Percentiles rank a stretch among this genome's conserved stretches.
These are phyloP conservation scores for Steatornis caripensis DNA, from an alignment of 2,113 vertebrate species.

Conservation along the genomic window DNA sequence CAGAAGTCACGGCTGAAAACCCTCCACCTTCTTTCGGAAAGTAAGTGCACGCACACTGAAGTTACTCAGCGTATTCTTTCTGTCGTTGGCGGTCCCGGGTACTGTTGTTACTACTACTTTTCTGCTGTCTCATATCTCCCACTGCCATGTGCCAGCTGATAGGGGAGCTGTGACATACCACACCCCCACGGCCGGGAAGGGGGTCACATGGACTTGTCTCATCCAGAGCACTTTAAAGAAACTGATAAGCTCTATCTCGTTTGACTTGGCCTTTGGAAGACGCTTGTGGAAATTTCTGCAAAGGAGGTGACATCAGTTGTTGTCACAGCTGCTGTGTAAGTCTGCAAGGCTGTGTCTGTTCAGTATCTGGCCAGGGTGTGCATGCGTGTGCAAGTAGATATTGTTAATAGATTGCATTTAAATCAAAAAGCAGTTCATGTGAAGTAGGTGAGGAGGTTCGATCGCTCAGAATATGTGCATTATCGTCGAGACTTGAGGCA, in stretches of 20 bases:
- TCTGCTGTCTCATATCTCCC: conserved; percentile 66
- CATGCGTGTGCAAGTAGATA: not conserved
- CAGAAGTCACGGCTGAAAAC: not conserved
- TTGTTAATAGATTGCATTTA: conserved; percentile 9
- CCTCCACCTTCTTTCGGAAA: conserved; percentile 15
- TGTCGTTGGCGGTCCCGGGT: not conserved
- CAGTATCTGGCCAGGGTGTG: not conserved
- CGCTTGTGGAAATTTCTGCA: conserved; percentile 62
- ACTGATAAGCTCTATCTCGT: conserved; percentile 64
- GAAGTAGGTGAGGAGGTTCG: not conserved
- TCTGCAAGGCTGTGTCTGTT: not conserved
- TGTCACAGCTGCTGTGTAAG: conserved; percentile 62
- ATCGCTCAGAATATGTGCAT: not conserved
- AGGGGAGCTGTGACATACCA: conserved; percentile 61
- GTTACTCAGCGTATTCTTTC: conserved; percentile 13
- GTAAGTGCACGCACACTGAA: not conserved
- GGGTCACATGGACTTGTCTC: conserved; percentile 41
- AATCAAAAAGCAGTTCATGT: not conserved
- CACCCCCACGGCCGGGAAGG: conserved; percentile 15
- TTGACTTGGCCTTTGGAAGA: conserved; percentile 65
- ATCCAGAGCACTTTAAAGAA: conserved; percentile 56
- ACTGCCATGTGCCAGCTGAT: conserved; percentile 56
- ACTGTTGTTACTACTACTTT: conserved; percentile 25
- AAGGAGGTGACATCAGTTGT: conserved; percentile 69
- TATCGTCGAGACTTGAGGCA: not conserved